Conservation (phyloP, 2,113 vertebrate genomes). For the Oceanodroma tethys region DNA sequence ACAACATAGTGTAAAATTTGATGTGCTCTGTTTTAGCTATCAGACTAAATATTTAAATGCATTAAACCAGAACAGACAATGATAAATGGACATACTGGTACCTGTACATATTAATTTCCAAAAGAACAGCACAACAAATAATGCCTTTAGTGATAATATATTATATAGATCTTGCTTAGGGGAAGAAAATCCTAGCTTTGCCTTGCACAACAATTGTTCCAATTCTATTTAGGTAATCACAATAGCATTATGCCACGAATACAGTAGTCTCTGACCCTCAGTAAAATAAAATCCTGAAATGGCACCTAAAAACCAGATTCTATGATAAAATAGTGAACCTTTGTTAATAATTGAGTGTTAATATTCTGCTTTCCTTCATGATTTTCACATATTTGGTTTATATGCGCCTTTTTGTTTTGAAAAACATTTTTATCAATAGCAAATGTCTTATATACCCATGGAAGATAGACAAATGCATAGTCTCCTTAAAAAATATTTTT, state of each 20-base stretch:
- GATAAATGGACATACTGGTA: not conserved
- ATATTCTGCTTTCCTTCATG: not conserved
- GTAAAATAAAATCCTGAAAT: not conserved
- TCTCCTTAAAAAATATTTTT: not conserved
- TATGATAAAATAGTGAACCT: not conserved
- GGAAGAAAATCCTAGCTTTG: constrained; percentile 9
- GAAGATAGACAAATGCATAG: not conserved
- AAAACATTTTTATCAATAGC: not conserved
- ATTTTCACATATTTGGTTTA: not conserved
- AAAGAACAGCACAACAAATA: not conserved
- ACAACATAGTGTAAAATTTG: not conserved
- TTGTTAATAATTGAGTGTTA: not conserved
- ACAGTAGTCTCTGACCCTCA: not conserved
- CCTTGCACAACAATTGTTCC: constrained; percentile 1
- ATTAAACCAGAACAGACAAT: not conserved
- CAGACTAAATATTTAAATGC: not conserved
- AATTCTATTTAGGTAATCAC: constrained; percentile 23
- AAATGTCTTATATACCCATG: not conserved
- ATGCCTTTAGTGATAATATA: not conserved
- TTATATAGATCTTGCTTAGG: not conserved
- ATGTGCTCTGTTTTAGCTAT: not conserved
- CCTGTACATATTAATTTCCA: not conserved
- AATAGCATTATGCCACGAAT: not conserved
- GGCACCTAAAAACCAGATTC: not conserved
- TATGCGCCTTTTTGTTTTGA: not conserved